These are phyloP conservation scores for Drosophila seguyi DNA, from an alignment of 1,140 invertebrate species.

Conservation along the genomic window DNA sequence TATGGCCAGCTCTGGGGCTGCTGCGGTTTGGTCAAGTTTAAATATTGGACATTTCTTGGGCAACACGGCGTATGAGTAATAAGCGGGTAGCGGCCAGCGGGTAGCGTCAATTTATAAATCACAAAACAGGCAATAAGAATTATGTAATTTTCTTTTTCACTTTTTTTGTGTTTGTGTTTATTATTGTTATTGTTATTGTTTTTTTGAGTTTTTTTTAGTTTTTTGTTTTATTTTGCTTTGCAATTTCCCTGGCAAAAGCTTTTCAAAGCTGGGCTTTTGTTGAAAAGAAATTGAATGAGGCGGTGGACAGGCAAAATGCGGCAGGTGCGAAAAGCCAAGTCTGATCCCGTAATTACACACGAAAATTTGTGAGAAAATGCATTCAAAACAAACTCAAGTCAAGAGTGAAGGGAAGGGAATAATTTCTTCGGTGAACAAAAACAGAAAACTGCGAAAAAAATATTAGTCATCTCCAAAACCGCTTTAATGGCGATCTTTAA, in stretches of 20 bases:
- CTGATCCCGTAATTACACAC: constrained; percentile 25
- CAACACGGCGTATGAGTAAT: constrained; percentile 71
- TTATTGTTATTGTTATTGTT: constrained; percentile 18
- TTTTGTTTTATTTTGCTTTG: neutral
- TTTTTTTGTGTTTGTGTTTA: constrained; percentile 42
- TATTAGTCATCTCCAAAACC: constrained; percentile 12
- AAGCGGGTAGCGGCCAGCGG: constrained; percentile 17
- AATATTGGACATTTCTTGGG: constrained; percentile 66
- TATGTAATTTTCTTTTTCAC: constrained; percentile 63
- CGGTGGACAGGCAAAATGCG: constrained; percentile 8
- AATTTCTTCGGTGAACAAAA: constrained; percentile 26
- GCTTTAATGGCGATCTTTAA: constrained; percentile 21
- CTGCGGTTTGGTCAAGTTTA: constrained; percentile 52
- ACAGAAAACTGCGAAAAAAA: neutral
- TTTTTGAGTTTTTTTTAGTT: constrained; percentile 10
- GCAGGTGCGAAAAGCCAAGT: constrained; percentile 23
- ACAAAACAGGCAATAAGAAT: constrained; percentile 64
- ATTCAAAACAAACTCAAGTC: constrained; percentile 7
- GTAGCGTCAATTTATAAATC: constrained; percentile 52
- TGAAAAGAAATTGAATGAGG: constrained; percentile 61
- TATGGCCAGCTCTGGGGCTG: constrained; percentile 29
- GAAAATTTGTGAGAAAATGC: constrained; percentile 45
- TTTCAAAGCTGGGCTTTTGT: constrained; percentile 56
- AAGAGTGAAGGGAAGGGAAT: neutral
- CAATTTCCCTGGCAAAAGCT: constrained; percentile 32